Percentiles rank a stretch among this genome's conserved stretches.
These are phyloP conservation scores for Florisuga fusca DNA, from an alignment of 2,797 vertebrate genomes.

Conservation along the genomic window DNA sequence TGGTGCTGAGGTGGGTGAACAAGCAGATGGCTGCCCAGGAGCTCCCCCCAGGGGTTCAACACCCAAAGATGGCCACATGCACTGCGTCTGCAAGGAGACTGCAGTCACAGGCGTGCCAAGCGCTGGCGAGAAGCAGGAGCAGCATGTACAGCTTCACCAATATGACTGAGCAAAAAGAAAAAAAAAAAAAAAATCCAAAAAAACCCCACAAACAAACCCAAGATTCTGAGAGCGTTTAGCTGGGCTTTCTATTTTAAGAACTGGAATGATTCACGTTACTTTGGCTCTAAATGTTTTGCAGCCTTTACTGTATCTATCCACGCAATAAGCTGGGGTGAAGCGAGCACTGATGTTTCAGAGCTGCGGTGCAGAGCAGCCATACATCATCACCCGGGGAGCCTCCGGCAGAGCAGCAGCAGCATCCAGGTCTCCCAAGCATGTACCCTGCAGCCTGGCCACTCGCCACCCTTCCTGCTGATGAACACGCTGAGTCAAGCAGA, in stretches of 20 bases:
- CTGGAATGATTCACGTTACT: conserved; percentile 34
- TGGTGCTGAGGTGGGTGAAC: background rate
- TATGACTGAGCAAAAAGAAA: conserved; percentile 36
- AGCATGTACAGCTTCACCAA: background rate
- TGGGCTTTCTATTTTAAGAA: conserved; percentile 45
- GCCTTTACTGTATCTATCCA: background rate
- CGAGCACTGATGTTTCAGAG: conserved; percentile 29
- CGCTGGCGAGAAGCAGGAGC: conserved; percentile 5
- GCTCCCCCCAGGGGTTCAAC: background rate
- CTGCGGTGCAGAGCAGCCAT: background rate
- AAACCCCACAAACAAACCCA: background rate
- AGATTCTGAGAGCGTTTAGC: background rate
- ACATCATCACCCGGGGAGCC: background rate
- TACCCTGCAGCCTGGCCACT: background rate
- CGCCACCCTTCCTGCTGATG: background rate
- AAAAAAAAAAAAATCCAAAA: background rate
- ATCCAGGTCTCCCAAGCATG: background rate
- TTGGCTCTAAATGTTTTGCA: conserved; percentile 44
- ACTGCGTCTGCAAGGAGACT: conserved; percentile 27
- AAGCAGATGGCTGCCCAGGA: background rate
- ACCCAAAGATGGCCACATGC: background rate
- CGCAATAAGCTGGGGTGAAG: background rate
- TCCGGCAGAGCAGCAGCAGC: background rate
- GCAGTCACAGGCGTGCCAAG: conserved; percentile 33
- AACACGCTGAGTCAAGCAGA: background rate